Percentiles rank a stretch among this genome's conserved stretches.
phyloP scores from a whole-genome alignment of 2,113 vertebrate species.

The Hippocampus zosterae region DNA sequence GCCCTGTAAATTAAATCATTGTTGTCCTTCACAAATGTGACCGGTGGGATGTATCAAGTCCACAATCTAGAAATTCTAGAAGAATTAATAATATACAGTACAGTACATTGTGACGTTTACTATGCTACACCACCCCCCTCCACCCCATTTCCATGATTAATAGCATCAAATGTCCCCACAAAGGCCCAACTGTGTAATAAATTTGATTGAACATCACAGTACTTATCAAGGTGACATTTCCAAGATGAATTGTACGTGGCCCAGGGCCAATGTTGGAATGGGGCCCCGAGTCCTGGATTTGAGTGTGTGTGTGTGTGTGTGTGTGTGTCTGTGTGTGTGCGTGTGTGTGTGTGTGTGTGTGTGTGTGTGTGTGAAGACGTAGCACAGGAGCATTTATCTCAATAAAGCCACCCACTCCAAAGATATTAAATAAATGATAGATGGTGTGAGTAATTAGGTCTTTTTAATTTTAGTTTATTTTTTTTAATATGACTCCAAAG shows the following conservation, averaged over 20 bases:
- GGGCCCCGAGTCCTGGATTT: slow-evolving; percentile 31
- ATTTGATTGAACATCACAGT: slow-evolving; percentile 16
- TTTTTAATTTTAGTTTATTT: slow-evolving; percentile 14
- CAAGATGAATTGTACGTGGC: slow-evolving; percentile 25
- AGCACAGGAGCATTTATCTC: slow-evolving; percentile 44
- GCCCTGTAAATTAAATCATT: too few relatives aligned
- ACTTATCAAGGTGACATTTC: slow-evolving; percentile 50
- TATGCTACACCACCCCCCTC: neutral
- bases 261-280: slow-evolving; percentile 20
- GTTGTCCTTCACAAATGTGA: too few relatives aligned
- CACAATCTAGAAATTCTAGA: neutral
- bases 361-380: slow-evolving; percentile 27
- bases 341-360: too few relatives aligned
- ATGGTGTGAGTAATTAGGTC: slow-evolving; percentile 34
- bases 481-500: slow-evolving; percentile 18
- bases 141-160: neutral
- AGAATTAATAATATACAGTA: neutral
- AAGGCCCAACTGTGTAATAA: slow-evolving; percentile 7
- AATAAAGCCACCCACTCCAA: slow-evolving; percentile 30
- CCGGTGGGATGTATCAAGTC: neutral
- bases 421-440: slow-evolving; percentile 44
- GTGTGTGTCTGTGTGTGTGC: too few relatives aligned
- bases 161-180: neutral
- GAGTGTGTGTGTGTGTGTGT: neutral
- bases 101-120: neutral